Evolutionary conservation across 1,140 invertebrate species (phyloP).

Genomic region (Hylyphantes graminicola): DNA sequence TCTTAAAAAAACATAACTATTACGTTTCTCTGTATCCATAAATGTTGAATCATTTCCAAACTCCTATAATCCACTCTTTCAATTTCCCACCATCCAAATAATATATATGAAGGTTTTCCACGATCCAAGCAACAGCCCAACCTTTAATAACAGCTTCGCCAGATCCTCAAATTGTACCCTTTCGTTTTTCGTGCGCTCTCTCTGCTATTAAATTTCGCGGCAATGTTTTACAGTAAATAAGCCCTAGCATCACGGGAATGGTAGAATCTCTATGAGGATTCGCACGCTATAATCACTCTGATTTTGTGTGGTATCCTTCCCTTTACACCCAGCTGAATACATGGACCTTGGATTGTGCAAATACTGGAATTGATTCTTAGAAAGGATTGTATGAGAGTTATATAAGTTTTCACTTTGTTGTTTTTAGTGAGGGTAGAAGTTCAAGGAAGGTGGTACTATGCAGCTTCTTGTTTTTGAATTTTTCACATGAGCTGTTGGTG

Average conservation of each 20-base stretch:
- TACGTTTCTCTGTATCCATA: background rate
- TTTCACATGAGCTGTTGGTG: too few relatives aligned
- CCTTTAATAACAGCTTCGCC: constrained; percentile 31
- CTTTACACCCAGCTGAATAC: too few relatives aligned
- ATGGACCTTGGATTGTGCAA: too few relatives aligned
- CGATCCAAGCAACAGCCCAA: background rate
- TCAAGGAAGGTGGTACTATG: too few relatives aligned
- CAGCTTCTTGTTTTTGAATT: too few relatives aligned
- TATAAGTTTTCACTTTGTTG: too few relatives aligned
- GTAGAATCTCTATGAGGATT: constrained; percentile 2
- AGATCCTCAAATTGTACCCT: constrained; percentile 38
- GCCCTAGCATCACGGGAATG: constrained; percentile 12
- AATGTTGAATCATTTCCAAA: constrained; percentile 1
- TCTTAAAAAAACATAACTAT: constrained; percentile 1
- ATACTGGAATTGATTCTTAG: too few relatives aligned
- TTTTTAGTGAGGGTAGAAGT: too few relatives aligned
- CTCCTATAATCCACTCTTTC: constrained; percentile 2
- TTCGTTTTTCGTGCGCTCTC: constrained; percentile 48
- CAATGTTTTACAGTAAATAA: constrained; percentile 43
- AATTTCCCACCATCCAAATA: constrained; percentile 31
- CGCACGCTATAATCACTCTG: constrained; percentile 25
- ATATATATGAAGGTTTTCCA: constrained; percentile 19
- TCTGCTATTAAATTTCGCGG: too few relatives aligned
- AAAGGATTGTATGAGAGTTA: too few relatives aligned
- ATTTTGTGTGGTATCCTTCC: too few relatives aligned